Evolutionary conservation across 1,140 invertebrate genomes (phyloP).

Genomic region (Monochamus saltuarius): DNA sequence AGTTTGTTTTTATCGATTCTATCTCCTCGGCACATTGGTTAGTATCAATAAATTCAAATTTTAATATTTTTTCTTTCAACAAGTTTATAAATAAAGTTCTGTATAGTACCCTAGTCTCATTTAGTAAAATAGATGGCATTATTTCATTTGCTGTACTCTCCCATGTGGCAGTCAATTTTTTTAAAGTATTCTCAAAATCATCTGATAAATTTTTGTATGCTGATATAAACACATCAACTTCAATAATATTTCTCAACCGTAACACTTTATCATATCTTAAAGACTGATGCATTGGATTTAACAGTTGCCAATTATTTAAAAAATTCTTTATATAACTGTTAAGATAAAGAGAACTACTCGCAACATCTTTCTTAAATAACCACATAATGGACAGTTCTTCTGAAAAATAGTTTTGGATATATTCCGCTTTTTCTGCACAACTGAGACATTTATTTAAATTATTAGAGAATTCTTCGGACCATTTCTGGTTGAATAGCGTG

Average conservation of each 20-base stretch:
- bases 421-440: constrained; percentile 32
- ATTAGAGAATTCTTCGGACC: constrained; percentile 26
- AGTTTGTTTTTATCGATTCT: too few species aligned
- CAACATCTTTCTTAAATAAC: constrained; percentile 38
- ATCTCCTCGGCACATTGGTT: too few species aligned
- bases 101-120: constrained; percentile 38
- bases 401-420: constrained; percentile 49
- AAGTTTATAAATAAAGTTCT: constrained; percentile 32
- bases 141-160: constrained; percentile 22
- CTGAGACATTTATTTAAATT: constrained; percentile 10
- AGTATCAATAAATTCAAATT: constrained; percentile 6
- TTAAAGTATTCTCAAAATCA: constrained; percentile 10
- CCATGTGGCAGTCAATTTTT: constrained; percentile 21
- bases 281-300: constrained; percentile 49
- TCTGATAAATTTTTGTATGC: constrained; percentile 16
- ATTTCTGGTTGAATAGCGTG: constrained; percentile 28
- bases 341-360: constrained; percentile 39
- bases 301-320: constrained; percentile 54
- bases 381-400: constrained; percentile 53
- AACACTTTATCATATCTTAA: constrained; percentile 44
- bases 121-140: constrained; percentile 27
- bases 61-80: constrained; percentile 21
- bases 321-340: constrained; percentile 46
- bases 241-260: constrained; percentile 51
- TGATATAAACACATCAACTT: constrained; percentile 48